Evolutionary conservation across 2,888 invertebrate species (phyloP).

Genomic region (Eumerus sabulonum): DNA sequence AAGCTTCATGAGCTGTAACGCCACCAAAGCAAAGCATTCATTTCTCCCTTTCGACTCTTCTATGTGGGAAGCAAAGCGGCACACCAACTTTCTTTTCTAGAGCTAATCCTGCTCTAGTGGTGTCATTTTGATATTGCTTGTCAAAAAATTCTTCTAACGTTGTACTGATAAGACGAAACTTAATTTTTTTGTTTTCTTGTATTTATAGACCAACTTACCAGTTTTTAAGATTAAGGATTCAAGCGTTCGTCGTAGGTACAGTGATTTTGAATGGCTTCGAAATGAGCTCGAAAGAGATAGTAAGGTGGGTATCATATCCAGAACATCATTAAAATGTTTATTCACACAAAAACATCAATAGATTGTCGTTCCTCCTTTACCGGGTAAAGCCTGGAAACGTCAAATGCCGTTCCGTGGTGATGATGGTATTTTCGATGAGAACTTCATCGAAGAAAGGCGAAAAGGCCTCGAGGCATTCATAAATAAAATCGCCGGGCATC

Average conservation of each 20-base stretch:
- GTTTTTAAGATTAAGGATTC: conserved; percentile 99
- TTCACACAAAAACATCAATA: conserved; percentile 77
- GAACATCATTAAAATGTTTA: too few species aligned
- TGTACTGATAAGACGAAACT: too few species aligned
- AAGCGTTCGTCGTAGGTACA: conserved; percentile 96
- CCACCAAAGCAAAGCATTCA: too few species aligned
- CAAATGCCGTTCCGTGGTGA: conserved; percentile 99
- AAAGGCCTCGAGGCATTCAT: conserved; percentile 99
- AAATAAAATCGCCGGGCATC: conserved; percentile 99
- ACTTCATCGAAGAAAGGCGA: conserved; percentile 98
- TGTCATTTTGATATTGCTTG: too few species aligned
- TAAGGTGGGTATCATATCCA: conserved; percentile 85
- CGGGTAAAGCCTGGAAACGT: conserved; percentile 98
- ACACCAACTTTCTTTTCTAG: too few species aligned
- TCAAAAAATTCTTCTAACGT: too few species aligned
- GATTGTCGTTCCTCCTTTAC: conserved; percentile 99
- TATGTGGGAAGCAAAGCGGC: too few species aligned
- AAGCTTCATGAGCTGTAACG: too few species aligned
- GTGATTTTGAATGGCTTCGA: conserved; percentile 99
- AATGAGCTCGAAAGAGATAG: conserved; percentile 99
- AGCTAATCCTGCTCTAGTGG: too few species aligned
- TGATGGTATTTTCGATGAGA: conserved; percentile 99
- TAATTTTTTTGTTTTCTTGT: too few species aligned
- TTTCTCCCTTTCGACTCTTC: too few species aligned
- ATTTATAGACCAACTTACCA: conserved; percentile 97